Conservation (phyloP, 2,797 vertebrate species). For the Cygnus olor region DNA sequence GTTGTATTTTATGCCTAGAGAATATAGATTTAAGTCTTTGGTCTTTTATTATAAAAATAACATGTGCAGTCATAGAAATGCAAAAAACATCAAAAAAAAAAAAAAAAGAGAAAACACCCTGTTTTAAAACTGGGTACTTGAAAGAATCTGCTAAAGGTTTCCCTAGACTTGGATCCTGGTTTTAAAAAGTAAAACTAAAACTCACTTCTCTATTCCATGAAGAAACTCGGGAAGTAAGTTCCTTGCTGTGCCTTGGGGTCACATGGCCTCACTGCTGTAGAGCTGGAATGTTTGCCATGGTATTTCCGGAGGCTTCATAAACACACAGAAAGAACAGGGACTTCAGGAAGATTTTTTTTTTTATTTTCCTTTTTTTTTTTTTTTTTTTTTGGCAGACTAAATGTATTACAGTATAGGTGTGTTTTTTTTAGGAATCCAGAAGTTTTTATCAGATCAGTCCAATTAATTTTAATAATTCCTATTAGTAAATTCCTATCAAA, state of each 20-base stretch:
- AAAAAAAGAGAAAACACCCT: background rate
- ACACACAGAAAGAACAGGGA: constrained; percentile 57
- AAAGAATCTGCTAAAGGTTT: background rate
- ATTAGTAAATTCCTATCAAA: background rate
- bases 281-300: constrained; percentile 82
- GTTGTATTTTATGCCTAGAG: background rate
- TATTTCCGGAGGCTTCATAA: constrained; percentile 87
- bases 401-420: background rate
- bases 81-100: background rate
- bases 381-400: background rate
- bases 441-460: background rate
- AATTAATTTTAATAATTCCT: background rate
- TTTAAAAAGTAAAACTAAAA: background rate
- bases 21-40: background rate
- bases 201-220: background rate
- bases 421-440: background rate
- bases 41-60: background rate
- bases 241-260: constrained; percentile 78
- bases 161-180: background rate
- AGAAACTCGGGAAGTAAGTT: constrained; percentile 1
- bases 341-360: background rate
- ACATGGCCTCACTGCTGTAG: constrained; percentile 76
- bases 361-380: background rate
- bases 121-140: background rate
- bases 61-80: background rate